A percentile compares a stretch with the other conserved stretches of the same genome.
phyloP scores from a whole-genome alignment of 2,113 vertebrate species.

The Xenopus laevis region DNA sequence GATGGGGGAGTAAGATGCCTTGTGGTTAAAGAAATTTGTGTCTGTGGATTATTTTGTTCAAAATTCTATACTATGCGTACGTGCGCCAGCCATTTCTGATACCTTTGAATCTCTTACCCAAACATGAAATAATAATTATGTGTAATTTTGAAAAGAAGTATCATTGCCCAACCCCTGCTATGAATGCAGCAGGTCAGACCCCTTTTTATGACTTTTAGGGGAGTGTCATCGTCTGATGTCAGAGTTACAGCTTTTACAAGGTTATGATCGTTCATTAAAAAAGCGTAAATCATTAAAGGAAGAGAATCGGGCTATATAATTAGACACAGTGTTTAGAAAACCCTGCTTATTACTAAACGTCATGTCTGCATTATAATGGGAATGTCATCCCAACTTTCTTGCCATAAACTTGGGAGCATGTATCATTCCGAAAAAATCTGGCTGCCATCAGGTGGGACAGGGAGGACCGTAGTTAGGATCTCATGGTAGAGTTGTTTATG shows the following conservation, averaged over 20 bases:
- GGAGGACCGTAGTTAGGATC: too few species aligned
- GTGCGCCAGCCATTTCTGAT: background rate
- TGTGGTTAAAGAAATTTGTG: too few species aligned
- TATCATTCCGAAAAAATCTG: too few species aligned
- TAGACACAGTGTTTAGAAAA: background rate
- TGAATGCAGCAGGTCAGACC: slow-evolving; percentile 14
- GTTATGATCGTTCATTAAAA: slow-evolving; percentile 25
- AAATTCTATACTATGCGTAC: too few species aligned
- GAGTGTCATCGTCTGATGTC: slow-evolving; percentile 13
- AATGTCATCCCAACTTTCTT: too few species aligned
- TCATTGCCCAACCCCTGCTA: background rate
- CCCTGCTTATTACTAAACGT: too few species aligned
- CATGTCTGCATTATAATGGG: too few species aligned
- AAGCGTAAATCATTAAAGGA: slow-evolving; percentile 9
- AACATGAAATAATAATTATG: slow-evolving; percentile 25
- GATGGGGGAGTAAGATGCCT: too few species aligned
- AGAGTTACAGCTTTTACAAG: slow-evolving; percentile 15
- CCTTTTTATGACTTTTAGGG: slow-evolving; percentile 4
- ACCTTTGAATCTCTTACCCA: slow-evolving; percentile 27
- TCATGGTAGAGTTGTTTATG: too few species aligned
- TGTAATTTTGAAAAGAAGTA: background rate
- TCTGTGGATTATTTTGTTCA: too few species aligned
- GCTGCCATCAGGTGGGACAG: too few species aligned
- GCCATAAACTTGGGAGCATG: too few species aligned
- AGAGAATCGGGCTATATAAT: background rate